Evolutionary conservation across 2,113 vertebrate genomes (phyloP).

Genomic region (Onychorhynchus coronatus): DNA sequence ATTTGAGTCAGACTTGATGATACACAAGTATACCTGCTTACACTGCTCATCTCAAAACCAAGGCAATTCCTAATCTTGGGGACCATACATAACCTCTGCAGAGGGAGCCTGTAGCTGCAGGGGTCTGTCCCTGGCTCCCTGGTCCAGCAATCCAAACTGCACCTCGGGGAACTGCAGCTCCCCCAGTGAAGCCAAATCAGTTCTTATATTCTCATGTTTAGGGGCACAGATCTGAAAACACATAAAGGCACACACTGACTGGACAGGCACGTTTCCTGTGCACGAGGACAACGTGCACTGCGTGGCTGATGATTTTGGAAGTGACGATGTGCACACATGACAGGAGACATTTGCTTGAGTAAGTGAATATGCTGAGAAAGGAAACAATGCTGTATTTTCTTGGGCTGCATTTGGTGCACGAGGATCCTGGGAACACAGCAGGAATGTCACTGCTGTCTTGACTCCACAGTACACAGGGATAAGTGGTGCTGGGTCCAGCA

Average conservation of each 20-base stretch:
- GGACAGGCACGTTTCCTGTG: not conserved
- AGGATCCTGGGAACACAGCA: not conserved
- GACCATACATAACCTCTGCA: accelerated
- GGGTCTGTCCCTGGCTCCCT: not conserved
- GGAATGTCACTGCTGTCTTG: not conserved
- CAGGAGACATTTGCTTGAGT: not conserved
- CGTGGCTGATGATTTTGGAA: not conserved
- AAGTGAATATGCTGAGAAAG: not conserved
- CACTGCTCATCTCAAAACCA: not conserved
- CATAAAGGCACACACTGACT: not conserved
- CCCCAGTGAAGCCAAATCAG: not conserved
- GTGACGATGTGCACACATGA: not conserved
- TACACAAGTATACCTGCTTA: not conserved
- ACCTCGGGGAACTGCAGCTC: not conserved
- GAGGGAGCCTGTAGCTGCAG: not conserved
- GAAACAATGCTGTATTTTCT: not conserved
- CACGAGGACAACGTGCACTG: not conserved
- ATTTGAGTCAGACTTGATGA: not conserved
- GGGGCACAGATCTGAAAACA: not conserved
- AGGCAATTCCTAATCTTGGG: not conserved
- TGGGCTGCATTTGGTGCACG: not conserved
- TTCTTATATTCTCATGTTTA: not conserved
- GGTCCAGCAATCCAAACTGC: not conserved
- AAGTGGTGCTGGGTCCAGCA: not conserved
- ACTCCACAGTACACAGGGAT: not conserved